Evolutionary conservation across 2,113 vertebrate genomes (phyloP), one percentile per base, ranked within the genome.

Genomic region (Microcebus murinus): DNA sequence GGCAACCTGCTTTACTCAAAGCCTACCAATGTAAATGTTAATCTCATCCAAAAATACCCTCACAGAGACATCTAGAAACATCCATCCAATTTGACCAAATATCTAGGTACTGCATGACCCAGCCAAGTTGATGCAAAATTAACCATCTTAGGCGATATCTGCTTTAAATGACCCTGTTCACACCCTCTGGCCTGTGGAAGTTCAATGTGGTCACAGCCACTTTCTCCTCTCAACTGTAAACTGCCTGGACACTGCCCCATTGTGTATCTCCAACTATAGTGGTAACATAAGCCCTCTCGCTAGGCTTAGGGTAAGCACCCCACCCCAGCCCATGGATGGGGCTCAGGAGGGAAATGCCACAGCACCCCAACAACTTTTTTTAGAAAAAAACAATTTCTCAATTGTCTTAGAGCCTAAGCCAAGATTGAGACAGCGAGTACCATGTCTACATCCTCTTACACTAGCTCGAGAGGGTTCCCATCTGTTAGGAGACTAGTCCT

Each of bases 21-120:
- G 13, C 4, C 55, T n/a, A 42, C 21, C 20, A 17, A 65, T n/a
- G 29, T 92, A 9, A n/a, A n/a, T 39, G 57, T 42, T 80, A 61
- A 57, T 94, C 42, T 88, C 48, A 76, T 18, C 65, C 39, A 50
- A 68, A 91, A 91, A 61, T 21, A 61, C 15, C 34, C 39, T 70
- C 27, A 39, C n/a, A 50, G 79, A 74, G 93, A 91, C 27, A 45
- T 29, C 39, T 31, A 74, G 55, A 80, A 84, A 84, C 90, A 61
- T 48, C 59, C 25, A 5, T 29, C 27, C 61, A 63, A 9, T 50
- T 45, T 82, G 68, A 31, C 4, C 36, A 74, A 87, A 48, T 42
- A 70, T 42, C 81, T 67, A 67, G 57, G 48, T 34, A 79, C 18
- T 10, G 15, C 15, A 1, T 6, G 14, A 13, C 34, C 71, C 13